Evolutionary conservation across 2,888 invertebrate genomes (phyloP), one percentile per base, ranked within the genome.

Genomic region (Athrips mouffetella): DNA sequence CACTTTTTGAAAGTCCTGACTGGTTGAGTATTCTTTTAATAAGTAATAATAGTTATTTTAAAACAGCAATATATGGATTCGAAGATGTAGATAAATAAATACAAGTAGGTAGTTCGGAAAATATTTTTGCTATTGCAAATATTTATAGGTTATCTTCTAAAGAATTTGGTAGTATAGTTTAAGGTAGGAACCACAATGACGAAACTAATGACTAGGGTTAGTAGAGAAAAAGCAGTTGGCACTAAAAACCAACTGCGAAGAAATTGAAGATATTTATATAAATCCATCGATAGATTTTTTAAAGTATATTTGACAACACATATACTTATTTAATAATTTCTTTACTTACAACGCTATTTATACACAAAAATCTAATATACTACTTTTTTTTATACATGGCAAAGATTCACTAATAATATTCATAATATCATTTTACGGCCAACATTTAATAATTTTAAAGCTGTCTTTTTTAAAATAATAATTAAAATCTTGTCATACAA

Each of bases 401-500:
- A 37, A 23, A 47, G 29, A 27, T 33, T 35, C n/a, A n/a, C n/a
- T n/a, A n/a, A n/a, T n/a, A n/a, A n/a, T n/a, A n/a, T n/a, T n/a
- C 18, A 45, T 50, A 21, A 35, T 33, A 42, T 35, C 31, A 8
- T 15, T 47, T 50, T 47, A 50, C 33, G 44, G 47, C 39, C 50
- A 39, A 39, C 46, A 30, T 42, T 37, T 42, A 39, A 37, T 18
- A 39, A 27, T 41, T 46, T 50, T 50, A 50, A 50, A 50, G 50
- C 50, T 50, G 39, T 33, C 44, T 27, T 30, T 40, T 5, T 30
- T 1, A 27, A 46, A 23, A n/a, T 30, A 31, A 31, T 45, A 30
- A 40, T 18, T 39, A 30, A 44, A 31, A 31, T 44, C 20, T 31
- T 42, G 18, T 18, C 13, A 42, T 25, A n/a, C 25, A 27, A 29